Evolutionary conservation across 2,113 vertebrate species (phyloP).

Genomic region (Vanacampus margaritifer): DNA sequence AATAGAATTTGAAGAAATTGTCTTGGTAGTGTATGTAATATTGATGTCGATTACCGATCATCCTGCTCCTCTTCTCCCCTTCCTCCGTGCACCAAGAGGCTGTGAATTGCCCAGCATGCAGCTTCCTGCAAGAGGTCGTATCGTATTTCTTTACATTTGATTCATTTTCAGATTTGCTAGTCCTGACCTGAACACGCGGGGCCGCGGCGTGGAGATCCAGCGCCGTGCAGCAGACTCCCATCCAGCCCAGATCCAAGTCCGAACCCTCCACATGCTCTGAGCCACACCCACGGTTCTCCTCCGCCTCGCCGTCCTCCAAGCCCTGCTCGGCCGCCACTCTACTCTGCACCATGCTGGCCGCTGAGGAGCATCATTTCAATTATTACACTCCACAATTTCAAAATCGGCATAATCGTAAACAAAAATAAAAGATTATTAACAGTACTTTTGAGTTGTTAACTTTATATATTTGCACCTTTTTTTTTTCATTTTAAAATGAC

Average conservation of each 20-base stretch:
- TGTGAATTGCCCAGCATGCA: constrained; percentile 88
- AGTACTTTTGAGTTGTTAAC: too few species aligned
- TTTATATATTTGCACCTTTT: too few species aligned
- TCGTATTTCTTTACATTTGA: not conserved
- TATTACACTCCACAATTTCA: too few species aligned
- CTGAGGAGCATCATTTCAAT: constrained; percentile 59
- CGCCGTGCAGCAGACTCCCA: constrained; percentile 82
- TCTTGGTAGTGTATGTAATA: not conserved
- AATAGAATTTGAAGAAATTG: not conserved
- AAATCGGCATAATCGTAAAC: too few species aligned
- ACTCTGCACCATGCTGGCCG: constrained; percentile 87
- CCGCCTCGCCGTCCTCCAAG: constrained; percentile 73
- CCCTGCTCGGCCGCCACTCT: constrained; percentile 60
- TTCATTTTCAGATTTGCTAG: not conserved
- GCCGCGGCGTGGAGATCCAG: constrained; percentile 81
- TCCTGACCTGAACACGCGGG: constrained; percentile 79
- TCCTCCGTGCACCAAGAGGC: constrained; percentile 82
- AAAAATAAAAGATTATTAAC: too few species aligned
- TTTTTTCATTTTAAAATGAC: too few species aligned
- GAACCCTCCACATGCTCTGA: constrained; percentile 72
- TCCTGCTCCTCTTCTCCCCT: constrained; percentile 81
- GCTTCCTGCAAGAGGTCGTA: constrained; percentile 77
- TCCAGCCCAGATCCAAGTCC: constrained; percentile 80
- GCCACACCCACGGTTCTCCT: constrained; percentile 65
- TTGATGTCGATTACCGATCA: constrained; percentile 69